These are phyloP conservation scores for Xerus inauris DNA, from an alignment of 2,113 vertebrate genomes.

Conservation along the genomic window DNA sequence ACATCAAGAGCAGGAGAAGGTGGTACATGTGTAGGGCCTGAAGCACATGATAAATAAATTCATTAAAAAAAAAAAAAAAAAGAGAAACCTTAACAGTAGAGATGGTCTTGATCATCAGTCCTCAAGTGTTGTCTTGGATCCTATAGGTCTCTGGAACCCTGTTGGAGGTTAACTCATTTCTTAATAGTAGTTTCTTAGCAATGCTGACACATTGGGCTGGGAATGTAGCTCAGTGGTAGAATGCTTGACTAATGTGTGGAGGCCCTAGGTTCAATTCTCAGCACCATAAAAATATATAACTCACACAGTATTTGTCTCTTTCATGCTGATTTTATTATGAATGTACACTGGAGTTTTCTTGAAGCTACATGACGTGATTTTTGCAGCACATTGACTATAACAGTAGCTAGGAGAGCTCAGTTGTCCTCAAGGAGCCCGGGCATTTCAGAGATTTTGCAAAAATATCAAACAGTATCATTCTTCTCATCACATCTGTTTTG, in stretches of 20 bases:
- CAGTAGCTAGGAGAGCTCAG: neutral
- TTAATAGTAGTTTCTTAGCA: constrained; percentile 7
- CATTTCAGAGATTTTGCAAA: neutral
- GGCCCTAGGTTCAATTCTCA: too few relatives aligned
- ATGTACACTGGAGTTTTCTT: constrained; percentile 18
- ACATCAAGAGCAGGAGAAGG: too few relatives aligned
- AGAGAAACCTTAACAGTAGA: neutral
- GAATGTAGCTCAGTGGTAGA: too few relatives aligned
- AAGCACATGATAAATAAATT: neutral
- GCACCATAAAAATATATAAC: too few relatives aligned
- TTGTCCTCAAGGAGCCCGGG: neutral
- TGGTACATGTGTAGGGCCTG: neutral
- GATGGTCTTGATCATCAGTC: neutral
- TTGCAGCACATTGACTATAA: neutral
- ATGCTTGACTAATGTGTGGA: too few relatives aligned
- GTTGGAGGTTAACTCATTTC: neutral
- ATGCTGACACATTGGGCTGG: neutral
- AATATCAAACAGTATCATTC: neutral
- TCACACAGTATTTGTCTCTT: constrained; percentile 18
- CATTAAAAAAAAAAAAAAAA: neutral
- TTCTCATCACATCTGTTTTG: neutral
- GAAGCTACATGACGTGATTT: neutral
- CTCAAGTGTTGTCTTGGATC: neutral
- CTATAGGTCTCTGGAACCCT: neutral
- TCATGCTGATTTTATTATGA: neutral